A percentile compares a stretch with the other conserved stretches of the same genome.
phyloP scores from a whole-genome alignment of 2,797 vertebrate genomes.

The Rhinophrynus dorsalis region DNA sequence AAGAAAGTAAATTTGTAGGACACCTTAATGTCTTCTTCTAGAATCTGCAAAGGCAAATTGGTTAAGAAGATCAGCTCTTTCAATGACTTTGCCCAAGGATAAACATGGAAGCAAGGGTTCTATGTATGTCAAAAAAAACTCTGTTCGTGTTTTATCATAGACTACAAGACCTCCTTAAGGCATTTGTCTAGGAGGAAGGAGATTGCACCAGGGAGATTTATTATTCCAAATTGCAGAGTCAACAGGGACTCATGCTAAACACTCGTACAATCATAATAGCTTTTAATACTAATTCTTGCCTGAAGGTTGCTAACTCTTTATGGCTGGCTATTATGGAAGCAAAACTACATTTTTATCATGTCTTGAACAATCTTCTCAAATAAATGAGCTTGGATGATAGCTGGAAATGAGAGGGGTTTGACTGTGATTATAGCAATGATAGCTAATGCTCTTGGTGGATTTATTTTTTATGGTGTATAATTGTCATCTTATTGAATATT shows the following conservation, averaged over 20 bases:
- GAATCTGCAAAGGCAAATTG: constrained; percentile 56
- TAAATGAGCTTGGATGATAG: constrained; percentile 70
- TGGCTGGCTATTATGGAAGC: constrained; percentile 71
- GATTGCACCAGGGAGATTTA: constrained; percentile 66
- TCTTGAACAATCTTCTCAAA: constrained; percentile 67
- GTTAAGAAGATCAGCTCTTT: constrained; percentile 56
- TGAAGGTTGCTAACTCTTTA: constrained; percentile 69
- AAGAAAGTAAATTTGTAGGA: constrained; percentile 38
- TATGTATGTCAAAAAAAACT: constrained; percentile 62
- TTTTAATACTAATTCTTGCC: constrained; percentile 80
- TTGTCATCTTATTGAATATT: constrained; percentile 70
- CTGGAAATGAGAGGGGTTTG: constrained; percentile 59
- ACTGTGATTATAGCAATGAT: constrained; percentile 71
- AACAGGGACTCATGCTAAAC: constrained; percentile 71
- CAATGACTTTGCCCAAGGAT: constrained; percentile 71
- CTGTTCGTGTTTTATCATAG: constrained; percentile 62
- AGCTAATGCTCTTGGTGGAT: constrained; percentile 72
- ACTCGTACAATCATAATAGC: constrained; percentile 73
- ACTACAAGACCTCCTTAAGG: constrained; percentile 67
- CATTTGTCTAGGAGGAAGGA: constrained; percentile 58
- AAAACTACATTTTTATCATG: constrained; percentile 59
- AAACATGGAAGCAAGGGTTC: constrained; percentile 54
- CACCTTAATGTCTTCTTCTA: constrained; percentile 49
- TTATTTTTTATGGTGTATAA: constrained; percentile 66
- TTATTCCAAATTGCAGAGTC: constrained; percentile 68